Conservation (phyloP, 2,888 invertebrate species). For the Conomelus anceps region DNA sequence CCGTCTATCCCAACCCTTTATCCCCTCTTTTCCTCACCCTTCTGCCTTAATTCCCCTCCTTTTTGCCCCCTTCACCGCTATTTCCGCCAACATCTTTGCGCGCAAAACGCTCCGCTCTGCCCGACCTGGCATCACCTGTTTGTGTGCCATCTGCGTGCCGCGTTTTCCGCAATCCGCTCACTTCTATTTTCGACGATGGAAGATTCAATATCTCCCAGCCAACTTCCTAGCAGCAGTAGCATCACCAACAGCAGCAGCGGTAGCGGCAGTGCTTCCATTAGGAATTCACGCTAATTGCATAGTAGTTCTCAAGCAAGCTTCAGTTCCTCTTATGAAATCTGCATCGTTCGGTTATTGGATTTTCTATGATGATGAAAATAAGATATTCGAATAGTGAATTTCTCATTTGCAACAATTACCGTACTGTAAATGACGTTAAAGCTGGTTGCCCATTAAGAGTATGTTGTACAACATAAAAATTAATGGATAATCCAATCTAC, state of each 20-base stretch:
- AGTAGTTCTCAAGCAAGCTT: neutral
- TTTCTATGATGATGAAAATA: neutral
- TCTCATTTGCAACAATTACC: neutral
- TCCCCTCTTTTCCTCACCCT: neutral
- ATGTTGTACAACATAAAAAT: neutral
- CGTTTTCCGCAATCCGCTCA: neutral
- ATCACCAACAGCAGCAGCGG: neutral
- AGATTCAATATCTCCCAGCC: neutral
- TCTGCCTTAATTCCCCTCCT: neutral
- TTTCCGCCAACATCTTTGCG: neutral
- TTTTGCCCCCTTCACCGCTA: neutral
- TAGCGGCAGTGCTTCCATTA: neutral
- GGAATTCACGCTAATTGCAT: neutral
- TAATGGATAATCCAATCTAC: neutral
- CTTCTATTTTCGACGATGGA: neutral
- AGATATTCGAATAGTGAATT: neutral
- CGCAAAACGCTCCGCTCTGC: neutral
- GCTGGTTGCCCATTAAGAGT: neutral
- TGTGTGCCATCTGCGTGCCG: neutral
- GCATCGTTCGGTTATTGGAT: neutral
- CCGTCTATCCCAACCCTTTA: neutral
- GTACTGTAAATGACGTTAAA: neutral
- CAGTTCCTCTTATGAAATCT: neutral
- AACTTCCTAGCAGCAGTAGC: neutral
- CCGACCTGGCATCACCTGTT: no score